Evolutionary conservation across 30 jellyfish, hydroid and myxozoan species (phyloP).

Genomic region (Nemopilema nomurai): DNA sequence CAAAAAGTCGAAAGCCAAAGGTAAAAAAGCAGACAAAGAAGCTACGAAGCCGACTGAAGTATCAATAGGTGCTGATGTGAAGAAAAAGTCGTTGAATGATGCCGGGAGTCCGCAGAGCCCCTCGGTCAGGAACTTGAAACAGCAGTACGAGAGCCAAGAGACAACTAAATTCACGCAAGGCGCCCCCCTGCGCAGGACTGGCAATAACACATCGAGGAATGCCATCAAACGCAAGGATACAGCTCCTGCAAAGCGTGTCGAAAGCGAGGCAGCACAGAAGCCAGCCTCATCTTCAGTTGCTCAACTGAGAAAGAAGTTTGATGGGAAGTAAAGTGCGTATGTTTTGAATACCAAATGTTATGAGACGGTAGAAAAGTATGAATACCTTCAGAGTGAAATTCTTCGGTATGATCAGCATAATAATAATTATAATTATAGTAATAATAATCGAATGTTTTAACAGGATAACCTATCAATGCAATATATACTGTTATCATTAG

Average conservation of each 20-base stretch:
- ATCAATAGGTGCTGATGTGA: not conserved
- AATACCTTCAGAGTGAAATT: no score
- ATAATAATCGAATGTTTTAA: not conserved
- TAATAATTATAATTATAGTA: no score
- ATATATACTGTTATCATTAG: no score
- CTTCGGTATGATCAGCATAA: no score
- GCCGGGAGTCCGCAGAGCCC: conserved; percentile 6
- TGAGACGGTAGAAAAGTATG: no score
- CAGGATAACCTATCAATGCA: conserved; percentile 5
- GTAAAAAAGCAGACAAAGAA: not conserved
- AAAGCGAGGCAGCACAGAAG: not conserved
- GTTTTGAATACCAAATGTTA: not conserved
- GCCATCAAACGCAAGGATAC: conserved; percentile 33
- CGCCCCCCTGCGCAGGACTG: not conserved
- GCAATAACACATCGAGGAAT: conserved; percentile 3
- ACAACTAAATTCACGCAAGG: not conserved
- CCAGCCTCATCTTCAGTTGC: conserved; percentile 35
- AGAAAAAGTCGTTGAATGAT: not conserved
- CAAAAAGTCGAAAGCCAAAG: not conserved
- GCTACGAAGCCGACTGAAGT: not conserved
- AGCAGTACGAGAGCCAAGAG: conserved; percentile 26
- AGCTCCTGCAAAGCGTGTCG: not conserved
- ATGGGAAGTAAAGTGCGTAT: not conserved
- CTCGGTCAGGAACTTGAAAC: conserved; percentile 6
- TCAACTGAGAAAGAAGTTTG: conserved; percentile 36